Conservation (phyloP, 92 coral and sea anemone species). For the Desmophyllum pertusum region DNA sequence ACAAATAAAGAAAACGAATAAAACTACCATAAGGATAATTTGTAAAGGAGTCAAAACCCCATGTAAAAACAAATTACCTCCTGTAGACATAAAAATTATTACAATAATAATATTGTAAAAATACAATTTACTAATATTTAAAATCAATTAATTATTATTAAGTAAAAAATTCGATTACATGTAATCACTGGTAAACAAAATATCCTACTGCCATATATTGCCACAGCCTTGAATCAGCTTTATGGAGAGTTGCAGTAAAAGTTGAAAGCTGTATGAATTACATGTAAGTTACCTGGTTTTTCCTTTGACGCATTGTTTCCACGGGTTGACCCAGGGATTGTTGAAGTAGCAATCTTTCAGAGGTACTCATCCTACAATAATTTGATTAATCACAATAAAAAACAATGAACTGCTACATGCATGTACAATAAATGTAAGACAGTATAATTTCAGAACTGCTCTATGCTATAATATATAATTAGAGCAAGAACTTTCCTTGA, state of each 20-base stretch:
- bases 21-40: too few relatives aligned
- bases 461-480: neutral
- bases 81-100: too few relatives aligned
- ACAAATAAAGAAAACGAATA: too few relatives aligned
- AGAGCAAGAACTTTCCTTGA: neutral
- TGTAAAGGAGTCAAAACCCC: too few relatives aligned
- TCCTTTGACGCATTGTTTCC: slow-evolving; percentile 16
- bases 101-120: too few relatives aligned
- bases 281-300: neutral
- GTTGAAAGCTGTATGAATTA: neutral
- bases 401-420: neutral
- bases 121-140: too few relatives aligned
- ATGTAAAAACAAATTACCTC: too few relatives aligned
- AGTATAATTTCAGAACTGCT: neutral
- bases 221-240: neutral
- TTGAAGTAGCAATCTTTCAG: slow-evolving; percentile 20
- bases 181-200: too few relatives aligned
- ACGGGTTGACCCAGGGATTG: slow-evolving; percentile 30
- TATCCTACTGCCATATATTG: too few relatives aligned
- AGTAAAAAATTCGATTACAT: too few relatives aligned
- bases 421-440: too few relatives aligned
- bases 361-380: slow-evolving; percentile 23
- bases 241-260: neutral
- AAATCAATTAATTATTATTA: neutral
- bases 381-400: neutral